These are phyloP conservation scores for Carettochelys insculpta DNA, from an alignment of 2,113 vertebrate species.

Conservation along the genomic window DNA sequence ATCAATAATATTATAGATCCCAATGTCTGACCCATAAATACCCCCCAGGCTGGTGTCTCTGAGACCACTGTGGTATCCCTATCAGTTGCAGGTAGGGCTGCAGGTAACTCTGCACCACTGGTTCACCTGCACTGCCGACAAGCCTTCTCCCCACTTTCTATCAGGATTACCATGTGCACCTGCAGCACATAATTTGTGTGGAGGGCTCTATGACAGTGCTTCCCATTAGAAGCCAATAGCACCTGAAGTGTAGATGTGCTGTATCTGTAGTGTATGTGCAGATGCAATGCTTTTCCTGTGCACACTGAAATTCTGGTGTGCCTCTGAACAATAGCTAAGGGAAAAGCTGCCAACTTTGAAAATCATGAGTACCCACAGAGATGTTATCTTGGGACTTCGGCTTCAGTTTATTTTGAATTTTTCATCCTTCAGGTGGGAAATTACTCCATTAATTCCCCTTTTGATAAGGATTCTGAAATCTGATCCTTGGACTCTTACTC, in stretches of 20 bases:
- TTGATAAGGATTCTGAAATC: not conserved
- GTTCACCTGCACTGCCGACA: not conserved
- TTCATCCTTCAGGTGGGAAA: not conserved
- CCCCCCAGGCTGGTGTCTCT: fast-evolving
- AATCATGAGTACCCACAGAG: slow-evolving; percentile 11
- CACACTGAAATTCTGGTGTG: slow-evolving; percentile 57
- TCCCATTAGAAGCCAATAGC: not conserved
- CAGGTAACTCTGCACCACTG: not conserved
- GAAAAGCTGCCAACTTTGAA: slow-evolving; percentile 35
- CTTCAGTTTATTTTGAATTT: slow-evolving; percentile 14
- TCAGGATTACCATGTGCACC: not conserved
- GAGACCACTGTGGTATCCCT: not conserved
- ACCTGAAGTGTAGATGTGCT: not conserved
- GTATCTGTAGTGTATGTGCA: not conserved
- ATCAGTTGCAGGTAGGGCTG: slow-evolving; percentile 4
- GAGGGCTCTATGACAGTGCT: slow-evolving; percentile 4
- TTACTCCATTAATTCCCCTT: fast-evolving
- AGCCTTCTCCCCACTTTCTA: not conserved
- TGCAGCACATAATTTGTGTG: not conserved
- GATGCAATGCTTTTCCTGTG: slow-evolving; percentile 39
- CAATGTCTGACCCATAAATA: not conserved
- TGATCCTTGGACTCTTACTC: slow-evolving; percentile 24
- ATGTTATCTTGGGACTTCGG: not conserved
- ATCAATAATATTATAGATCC: slow-evolving; percentile 38
- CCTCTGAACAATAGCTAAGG: not conserved